phyloP scores from a whole-genome alignment of 2,888 invertebrate genomes.

The Ennomos fuscantarius region DNA sequence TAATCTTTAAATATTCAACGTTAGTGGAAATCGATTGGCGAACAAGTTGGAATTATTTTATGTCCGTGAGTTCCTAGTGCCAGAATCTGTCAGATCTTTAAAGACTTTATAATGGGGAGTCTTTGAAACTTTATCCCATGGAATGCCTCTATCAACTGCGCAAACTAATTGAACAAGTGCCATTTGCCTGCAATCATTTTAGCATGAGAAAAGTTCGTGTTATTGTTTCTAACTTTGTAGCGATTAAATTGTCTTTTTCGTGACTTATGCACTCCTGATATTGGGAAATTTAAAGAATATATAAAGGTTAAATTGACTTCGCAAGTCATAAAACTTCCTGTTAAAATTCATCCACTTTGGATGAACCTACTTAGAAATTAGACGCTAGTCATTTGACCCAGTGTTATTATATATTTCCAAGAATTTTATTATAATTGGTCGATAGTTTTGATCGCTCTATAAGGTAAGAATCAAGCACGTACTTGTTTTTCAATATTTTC shows the following conservation, averaged over 20 bases:
- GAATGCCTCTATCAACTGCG: constrained; percentile 45
- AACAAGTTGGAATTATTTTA: not conserved
- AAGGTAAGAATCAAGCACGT: too few species aligned
- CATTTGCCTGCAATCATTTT: constrained; percentile 49
- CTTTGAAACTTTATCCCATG: constrained; percentile 53
- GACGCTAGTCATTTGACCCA: too few species aligned
- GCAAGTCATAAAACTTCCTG: too few species aligned
- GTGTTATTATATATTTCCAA: too few species aligned
- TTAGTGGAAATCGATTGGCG: not conserved
- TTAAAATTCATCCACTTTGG: too few species aligned
- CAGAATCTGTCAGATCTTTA: constrained; percentile 31
- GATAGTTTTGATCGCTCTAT: too few species aligned
- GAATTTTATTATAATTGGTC: too few species aligned
- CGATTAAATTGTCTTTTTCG: constrained; percentile 41
- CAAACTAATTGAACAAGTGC: constrained; percentile 62
- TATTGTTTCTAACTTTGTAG: constrained; percentile 36
- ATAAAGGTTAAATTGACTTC: not conserved
- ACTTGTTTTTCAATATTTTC: too few species aligned
- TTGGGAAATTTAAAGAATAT: not conserved
- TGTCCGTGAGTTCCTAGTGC: constrained; percentile 2
- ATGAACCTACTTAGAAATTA: too few species aligned
- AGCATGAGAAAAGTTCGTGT: constrained; percentile 50
- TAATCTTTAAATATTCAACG: too few species aligned
- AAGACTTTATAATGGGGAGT: constrained; percentile 63
- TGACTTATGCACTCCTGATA: constrained; percentile 8